Evolutionary conservation across 2,113 vertebrate genomes (phyloP), one percentile per base, ranked within the genome.

Genomic region (Lagopus muta): DNA sequence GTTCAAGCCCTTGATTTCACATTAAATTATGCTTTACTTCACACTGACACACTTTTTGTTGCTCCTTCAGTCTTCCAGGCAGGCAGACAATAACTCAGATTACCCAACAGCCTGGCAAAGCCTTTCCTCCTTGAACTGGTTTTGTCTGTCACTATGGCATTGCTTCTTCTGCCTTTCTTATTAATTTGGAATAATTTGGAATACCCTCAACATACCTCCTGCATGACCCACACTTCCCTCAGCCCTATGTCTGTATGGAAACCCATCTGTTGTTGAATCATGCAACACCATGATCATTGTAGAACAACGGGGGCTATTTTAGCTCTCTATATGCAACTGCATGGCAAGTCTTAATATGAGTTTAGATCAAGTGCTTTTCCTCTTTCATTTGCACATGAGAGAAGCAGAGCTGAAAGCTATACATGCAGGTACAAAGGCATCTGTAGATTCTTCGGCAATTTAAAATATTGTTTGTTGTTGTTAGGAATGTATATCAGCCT

Each of bases 41-140:
- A 40, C 15, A 30, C 20, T 8, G 14, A 32, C 14, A 17, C 17
- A 50, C 13, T 0, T 0, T 20, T 54, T 8, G 11, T 14, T 34
- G 22, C 7, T 61, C 42, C 24, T 43, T 8, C 19, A 28, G 48
- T 32, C 69, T 92, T n/a, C 40, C 42, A 57, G 38, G 13, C 36
- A 55, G 28, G 20, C 25, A 47, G 25, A 13, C 2, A 30, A 8
- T 6, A 82, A 15, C 42, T 74, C 42, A n/a, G 13, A 45, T 45
- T 38, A 45, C 27, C 34, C 36, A 62, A 17, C 4, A n/a, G 48
- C 34, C 8, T 70, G 27, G 18, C 18, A 43, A 19, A 48, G 15
- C 17, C 30, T 58, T 62, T 17, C 34, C n/a, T 18, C 52, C 28
- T 62, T 55, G 64, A 57, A 40, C 43, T 38, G 1, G 0, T 15